Percentiles rank a stretch among this genome's conserved stretches.
Evolutionary conservation across 2,113 vertebrate species (phyloP).

Genomic region (Xenopus laevis): DNA sequence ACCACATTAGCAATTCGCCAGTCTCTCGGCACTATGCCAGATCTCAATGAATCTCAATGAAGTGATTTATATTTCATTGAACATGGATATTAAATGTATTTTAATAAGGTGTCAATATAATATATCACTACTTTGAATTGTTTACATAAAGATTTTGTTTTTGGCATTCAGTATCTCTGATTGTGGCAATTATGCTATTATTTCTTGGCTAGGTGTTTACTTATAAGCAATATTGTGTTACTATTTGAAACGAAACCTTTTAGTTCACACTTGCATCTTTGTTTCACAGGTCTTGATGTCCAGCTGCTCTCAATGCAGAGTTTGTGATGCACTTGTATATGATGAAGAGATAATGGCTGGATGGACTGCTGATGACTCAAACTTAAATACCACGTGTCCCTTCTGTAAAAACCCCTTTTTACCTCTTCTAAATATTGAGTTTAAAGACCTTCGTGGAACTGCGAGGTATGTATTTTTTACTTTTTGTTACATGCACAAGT

Average conservation of each 20-base stretch:
- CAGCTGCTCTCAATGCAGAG: conserved; percentile 90
- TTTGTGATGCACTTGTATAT: conserved; percentile 87
- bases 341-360: conserved; percentile 98
- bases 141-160: no score
- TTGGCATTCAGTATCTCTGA: no score
- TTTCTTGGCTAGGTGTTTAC: no score
- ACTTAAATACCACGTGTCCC: conserved; percentile 91
- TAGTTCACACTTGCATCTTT: not conserved
- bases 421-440: conserved; percentile 89
- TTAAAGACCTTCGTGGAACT: conserved; percentile 85
- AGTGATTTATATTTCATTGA: no score
- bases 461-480: conserved; percentile 70
- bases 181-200: no score
- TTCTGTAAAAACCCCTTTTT: conserved; percentile 90
- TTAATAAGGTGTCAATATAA: no score
- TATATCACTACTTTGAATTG: no score
- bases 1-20: no score
- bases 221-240: not conserved
- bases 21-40: no score
- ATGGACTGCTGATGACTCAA: conserved; percentile 94
- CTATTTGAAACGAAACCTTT: not conserved
- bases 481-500: not conserved
- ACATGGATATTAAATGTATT: no score
- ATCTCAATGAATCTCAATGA: no score
- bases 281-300: conserved; percentile 88